Conservation (phyloP, 1,140 invertebrate genomes). For the Drosophila funebris region DNA sequence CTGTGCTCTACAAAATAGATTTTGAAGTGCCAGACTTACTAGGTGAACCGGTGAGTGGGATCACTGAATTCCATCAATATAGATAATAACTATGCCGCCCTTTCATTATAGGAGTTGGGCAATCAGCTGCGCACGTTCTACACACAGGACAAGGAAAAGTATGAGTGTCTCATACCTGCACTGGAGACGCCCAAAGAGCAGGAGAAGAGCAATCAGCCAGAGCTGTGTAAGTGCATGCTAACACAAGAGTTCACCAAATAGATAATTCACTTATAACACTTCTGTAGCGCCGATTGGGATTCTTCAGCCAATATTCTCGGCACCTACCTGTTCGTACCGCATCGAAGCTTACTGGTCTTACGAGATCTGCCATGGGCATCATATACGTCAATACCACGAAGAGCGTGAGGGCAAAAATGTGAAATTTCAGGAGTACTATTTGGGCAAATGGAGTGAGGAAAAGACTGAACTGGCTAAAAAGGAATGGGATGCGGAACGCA, state of each 20-base stretch:
- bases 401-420: conserved; percentile 94
- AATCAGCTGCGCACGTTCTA: conserved; percentile 86
- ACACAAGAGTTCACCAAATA: neutral
- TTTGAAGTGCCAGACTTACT: conserved; percentile 88
- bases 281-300: conserved; percentile 88
- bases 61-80: neutral
- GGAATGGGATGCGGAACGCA: conserved; percentile 82
- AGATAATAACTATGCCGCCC: neutral
- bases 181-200: conserved; percentile 86
- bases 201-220: conserved; percentile 86
- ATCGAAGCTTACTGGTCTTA: conserved; percentile 99
- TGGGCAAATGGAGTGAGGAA: conserved; percentile 90
- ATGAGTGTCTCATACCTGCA: conserved; percentile 90
- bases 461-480: conserved; percentile 85
- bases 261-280: neutral
- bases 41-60: conserved; percentile 52
- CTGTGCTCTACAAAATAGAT: conserved; percentile 91
- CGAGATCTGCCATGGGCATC: conserved; percentile 96
- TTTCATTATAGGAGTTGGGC: conserved; percentile 83
- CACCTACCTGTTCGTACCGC: conserved; percentile 92
- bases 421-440: conserved; percentile 91
- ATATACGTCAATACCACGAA: conserved; percentile 97
- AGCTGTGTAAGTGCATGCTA: conserved; percentile 83
- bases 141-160: conserved; percentile 88
- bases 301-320: conserved; percentile 89